Conservation (phyloP, 1,140 invertebrate species). For the Drosophila repleta region DNA sequence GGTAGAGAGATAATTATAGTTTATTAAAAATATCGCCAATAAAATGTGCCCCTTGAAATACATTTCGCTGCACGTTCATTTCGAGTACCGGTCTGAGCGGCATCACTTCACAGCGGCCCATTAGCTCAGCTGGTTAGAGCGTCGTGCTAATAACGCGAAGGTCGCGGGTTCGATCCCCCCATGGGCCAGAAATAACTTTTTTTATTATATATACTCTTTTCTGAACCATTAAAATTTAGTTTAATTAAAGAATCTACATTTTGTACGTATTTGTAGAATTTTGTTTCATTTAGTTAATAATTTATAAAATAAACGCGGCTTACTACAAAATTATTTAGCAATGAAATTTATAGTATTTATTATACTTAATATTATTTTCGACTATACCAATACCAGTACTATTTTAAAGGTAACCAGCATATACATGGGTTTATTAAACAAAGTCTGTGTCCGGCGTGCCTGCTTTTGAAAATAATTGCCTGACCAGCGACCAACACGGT, state of each 20-base stretch:
- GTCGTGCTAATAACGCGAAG: slow-evolving; percentile 86
- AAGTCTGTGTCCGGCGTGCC: neutral
- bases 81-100: neutral
- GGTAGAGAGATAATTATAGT: neutral
- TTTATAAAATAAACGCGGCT: too few species aligned
- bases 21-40: neutral
- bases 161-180: slow-evolving; percentile 86
- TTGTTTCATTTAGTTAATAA: too few species aligned
- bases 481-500: neutral
- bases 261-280: too few species aligned
- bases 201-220: slow-evolving; percentile 5
- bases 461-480: neutral
- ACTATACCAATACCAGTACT: too few species aligned
- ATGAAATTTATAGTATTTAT: too few species aligned
- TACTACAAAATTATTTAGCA: too few species aligned
- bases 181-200: slow-evolving; percentile 52
- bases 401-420: neutral
- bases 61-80: neutral
- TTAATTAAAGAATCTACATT: too few species aligned
- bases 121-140: slow-evolving; percentile 85
- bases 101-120: slow-evolving; percentile 63
- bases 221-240: too few species aligned
- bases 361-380: neutral
- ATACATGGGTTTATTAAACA: neutral
- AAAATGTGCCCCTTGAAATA: neutral